Base-by-base conservation (phyloP, 2,797 vertebrate genomes). In the Cirrhinus mrigala region DNA sequence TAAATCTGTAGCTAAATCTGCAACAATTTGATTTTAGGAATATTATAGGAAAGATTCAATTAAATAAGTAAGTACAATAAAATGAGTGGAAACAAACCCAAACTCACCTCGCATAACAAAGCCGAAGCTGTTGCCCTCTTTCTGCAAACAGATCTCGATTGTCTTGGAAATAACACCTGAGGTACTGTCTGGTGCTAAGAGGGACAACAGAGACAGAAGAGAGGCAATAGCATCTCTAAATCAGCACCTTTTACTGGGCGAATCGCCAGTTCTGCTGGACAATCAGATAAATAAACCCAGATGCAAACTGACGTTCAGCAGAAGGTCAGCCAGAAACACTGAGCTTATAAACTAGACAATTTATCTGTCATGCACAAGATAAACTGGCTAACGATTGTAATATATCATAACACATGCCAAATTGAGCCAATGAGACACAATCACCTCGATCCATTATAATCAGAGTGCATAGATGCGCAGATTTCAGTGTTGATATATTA, bases 121-220 rank as follows among this genome's bases (percentile, higher is more conserved):
- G 85, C 98, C 98, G 76, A 98, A 99, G 93, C 98, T 99, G 92
- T 91, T 97, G 89, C 97, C 98, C 90, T 99, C 98, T 93, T 98
- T 99, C 94, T 97, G 96, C 91, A 99, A 96, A 87, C 97, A 97
- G 92, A 99, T 96, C 79, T 99, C 98, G 77, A 98, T 96, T 48
- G 97, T 99, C 95, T 98, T 99, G 70, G 98, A 97, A 91, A 98
- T 94, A 89, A 97, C 94, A 88, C 96, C 97, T 66, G 96, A 96
- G 83, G 93, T 96, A 92, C 96, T 96, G 88, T 99, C 97, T 2
- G 97, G 96, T 52, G 96, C 98, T 99, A 84, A 6, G 4, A 79
- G 62, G 74, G 50, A 29, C 71, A 14, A 24, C 20, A 83, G 56
- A 85, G 24, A 12, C 14, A 52, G 69, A 58, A 83, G 50, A 90